Evolutionary conservation across 2,113 vertebrate genomes (phyloP).

Genomic region (Tamias sibiricus): DNA sequence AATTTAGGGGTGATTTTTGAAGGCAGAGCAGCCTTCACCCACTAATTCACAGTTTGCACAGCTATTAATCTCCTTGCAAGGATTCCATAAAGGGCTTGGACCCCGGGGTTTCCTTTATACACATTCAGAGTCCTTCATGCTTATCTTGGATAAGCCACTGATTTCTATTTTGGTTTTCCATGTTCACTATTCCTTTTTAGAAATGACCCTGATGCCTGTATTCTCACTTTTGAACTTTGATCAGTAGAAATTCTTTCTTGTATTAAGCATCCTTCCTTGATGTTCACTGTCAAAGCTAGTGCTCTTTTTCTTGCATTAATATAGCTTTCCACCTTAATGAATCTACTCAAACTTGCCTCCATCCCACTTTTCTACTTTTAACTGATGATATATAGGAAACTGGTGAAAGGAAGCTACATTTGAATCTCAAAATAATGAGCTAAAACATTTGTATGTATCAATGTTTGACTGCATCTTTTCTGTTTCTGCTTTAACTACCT

Average conservation of each 20-base stretch:
- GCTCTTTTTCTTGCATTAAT: background rate
- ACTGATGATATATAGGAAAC: background rate
- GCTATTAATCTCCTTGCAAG: background rate
- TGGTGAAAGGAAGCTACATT: background rate
- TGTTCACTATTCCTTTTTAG: background rate
- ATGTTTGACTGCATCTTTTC: background rate
- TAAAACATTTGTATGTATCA: background rate
- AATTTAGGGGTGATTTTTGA: background rate
- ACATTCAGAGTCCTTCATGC: accelerated
- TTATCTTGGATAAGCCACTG: background rate
- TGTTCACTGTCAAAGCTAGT: background rate
- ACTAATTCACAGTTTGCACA: background rate
- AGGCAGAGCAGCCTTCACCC: background rate
- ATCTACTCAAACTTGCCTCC: background rate
- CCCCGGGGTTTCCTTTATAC: background rate
- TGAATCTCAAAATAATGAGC: background rate
- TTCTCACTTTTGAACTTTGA: background rate
- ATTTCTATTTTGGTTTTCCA: background rate
- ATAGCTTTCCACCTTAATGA: background rate
- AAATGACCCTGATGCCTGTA: background rate
- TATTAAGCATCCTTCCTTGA: background rate
- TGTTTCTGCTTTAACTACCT: background rate
- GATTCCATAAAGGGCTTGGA: background rate
- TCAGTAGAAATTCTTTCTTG: background rate
- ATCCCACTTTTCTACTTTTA: background rate